phyloP scores from a whole-genome alignment of 2,113 vertebrate genomes.

The Enhydra lutris region DNA sequence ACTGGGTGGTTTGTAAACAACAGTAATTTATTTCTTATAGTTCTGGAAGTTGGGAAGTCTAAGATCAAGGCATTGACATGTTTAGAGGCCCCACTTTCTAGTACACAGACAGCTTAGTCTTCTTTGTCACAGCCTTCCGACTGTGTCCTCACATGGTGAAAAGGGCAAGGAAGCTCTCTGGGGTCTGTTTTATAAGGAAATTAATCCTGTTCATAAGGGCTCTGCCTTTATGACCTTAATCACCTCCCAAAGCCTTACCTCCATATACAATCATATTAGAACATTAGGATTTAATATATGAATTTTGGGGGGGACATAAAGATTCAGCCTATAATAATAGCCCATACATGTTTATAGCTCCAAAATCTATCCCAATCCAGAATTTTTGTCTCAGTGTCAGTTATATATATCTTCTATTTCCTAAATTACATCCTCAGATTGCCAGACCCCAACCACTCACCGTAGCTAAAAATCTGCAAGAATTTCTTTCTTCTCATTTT shows the following conservation, averaged over 20 bases:
- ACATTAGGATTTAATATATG: not conserved
- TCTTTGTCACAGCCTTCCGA: not conserved
- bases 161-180: not conserved
- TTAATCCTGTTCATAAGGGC: not conserved
- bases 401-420: not conserved
- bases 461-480: not conserved
- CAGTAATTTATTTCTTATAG: not conserved
- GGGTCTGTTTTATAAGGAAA: not conserved
- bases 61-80: not conserved
- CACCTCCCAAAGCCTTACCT: not conserved
- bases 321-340: not conserved
- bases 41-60: not conserved
- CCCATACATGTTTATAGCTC: not conserved
- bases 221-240: not conserved
- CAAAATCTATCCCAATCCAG: not conserved
- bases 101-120: not conserved
- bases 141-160: not conserved
- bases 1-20: not conserved
- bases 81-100: not conserved
- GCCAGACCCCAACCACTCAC: not conserved
- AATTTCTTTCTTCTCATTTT: not conserved
- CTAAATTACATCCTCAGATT: not conserved
- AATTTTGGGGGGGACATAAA: not conserved
- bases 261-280: not conserved
- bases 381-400: not conserved